Percentiles rank a stretch among this genome's conserved stretches.
phyloP scores from a whole-genome alignment of 2,113 vertebrate species.

The Atractosteus spatula region DNA sequence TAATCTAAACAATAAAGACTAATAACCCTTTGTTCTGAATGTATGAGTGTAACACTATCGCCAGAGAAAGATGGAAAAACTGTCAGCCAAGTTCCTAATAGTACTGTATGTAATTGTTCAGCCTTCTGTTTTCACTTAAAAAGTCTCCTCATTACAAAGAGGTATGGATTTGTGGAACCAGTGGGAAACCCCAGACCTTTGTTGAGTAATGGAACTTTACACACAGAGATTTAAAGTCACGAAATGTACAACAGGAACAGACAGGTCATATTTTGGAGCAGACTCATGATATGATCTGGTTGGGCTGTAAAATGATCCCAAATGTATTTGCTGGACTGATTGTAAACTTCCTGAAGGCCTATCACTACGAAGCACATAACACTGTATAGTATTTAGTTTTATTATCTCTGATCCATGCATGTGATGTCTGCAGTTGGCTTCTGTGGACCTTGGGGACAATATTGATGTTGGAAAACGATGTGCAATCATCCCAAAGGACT shows the following conservation, averaged over 20 bases:
- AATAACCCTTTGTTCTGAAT: neutral
- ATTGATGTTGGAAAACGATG: too few species aligned
- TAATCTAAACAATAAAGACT: too few species aligned
- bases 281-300: constrained; percentile 3
- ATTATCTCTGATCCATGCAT: too few species aligned
- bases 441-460: too few species aligned
- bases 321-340: constrained; percentile 1
- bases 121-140: constrained; percentile 3
- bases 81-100: neutral
- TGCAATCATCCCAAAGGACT: too few species aligned
- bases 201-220: constrained; percentile 9
- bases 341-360: neutral
- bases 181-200: neutral
- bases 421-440: too few species aligned
- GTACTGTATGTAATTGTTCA: neutral
- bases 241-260: constrained; percentile 5
- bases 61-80: too few species aligned
- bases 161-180: neutral
- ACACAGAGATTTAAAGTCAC: neutral
- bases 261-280: constrained; percentile 7
- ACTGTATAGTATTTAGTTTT: neutral
- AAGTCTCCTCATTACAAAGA: neutral
- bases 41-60: neutral
- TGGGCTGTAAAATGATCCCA: neutral
- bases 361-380: neutral